Percentiles rank a stretch among this genome's conserved stretches.
phyloP scores from a whole-genome alignment of 2,113 vertebrate genomes.

The Petaurus breviceps region DNA sequence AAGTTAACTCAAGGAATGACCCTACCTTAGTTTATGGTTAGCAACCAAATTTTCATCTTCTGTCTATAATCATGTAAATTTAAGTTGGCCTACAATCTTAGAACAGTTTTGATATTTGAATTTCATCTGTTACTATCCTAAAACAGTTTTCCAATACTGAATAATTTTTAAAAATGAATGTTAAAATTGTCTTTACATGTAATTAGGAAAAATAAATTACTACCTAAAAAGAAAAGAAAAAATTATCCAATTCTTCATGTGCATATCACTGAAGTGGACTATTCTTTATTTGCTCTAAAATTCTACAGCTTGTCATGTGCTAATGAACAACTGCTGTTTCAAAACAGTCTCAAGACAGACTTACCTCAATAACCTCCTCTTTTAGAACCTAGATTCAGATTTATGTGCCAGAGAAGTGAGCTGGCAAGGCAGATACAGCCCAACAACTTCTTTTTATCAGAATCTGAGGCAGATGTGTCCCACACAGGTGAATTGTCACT shows the following conservation, averaged over 20 bases:
- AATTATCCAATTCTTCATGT: background rate
- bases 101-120: background rate
- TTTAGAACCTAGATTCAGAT: background rate
- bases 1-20: background rate
- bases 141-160: background rate
- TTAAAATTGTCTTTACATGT: background rate
- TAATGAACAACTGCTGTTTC: background rate
- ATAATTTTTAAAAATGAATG: background rate
- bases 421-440: background rate
- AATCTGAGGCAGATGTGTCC: background rate
- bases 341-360: background rate
- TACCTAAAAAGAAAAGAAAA: background rate
- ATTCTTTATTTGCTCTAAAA: background rate
- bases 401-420: background rate
- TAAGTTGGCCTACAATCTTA: background rate
- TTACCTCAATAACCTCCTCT: background rate
- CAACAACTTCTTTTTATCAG: background rate
- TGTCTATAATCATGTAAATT: background rate
- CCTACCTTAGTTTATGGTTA: background rate
- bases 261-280: background rate
- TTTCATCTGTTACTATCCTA: background rate
- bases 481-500: background rate
- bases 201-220: background rate
- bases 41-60: background rate
- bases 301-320: background rate